Percentiles rank a stretch among this genome's conserved stretches.
phyloP scores from a whole-genome alignment of 2,797 vertebrate genomes.

The Gambusia yucatana region DNA sequence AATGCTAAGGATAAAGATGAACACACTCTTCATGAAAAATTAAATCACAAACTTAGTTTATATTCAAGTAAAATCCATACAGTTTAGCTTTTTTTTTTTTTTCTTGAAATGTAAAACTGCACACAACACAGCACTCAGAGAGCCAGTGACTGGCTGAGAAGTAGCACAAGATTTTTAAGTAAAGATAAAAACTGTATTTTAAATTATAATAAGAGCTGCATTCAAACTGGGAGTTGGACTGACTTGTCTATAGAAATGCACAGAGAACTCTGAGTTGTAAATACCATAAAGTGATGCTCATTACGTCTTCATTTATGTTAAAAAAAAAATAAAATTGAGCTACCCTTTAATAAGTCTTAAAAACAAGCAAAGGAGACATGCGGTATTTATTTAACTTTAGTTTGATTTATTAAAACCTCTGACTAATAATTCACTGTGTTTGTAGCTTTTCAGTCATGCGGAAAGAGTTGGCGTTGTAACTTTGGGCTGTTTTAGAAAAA shows the following conservation, averaged over 20 bases:
- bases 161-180: not conserved
- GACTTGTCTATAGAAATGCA: not conserved
- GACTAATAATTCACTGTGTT: not conserved
- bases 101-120: not conserved
- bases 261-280: too few relatives aligned
- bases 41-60: not conserved
- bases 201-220: not conserved
- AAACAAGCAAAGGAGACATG: not conserved
- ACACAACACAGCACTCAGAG: constrained; percentile 39
- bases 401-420: not conserved
- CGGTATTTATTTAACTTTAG: not conserved
- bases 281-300: not conserved
- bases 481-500: not conserved
- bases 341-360: not conserved
- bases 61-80: not conserved
- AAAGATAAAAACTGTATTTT: not conserved
- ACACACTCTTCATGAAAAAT: constrained; percentile 22
- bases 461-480: not conserved
- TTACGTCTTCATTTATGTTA: not conserved
- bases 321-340: not conserved
- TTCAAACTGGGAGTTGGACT: not conserved
- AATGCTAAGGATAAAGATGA: constrained; percentile 84
- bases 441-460: not conserved
- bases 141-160: not conserved
- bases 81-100: not conserved